Percentiles rank a stretch among this genome's conserved stretches.
These are phyloP conservation scores for Bursaphelenchus mucronatus DNA, from an alignment of 1,140 invertebrate species.

Conservation along the genomic window DNA sequence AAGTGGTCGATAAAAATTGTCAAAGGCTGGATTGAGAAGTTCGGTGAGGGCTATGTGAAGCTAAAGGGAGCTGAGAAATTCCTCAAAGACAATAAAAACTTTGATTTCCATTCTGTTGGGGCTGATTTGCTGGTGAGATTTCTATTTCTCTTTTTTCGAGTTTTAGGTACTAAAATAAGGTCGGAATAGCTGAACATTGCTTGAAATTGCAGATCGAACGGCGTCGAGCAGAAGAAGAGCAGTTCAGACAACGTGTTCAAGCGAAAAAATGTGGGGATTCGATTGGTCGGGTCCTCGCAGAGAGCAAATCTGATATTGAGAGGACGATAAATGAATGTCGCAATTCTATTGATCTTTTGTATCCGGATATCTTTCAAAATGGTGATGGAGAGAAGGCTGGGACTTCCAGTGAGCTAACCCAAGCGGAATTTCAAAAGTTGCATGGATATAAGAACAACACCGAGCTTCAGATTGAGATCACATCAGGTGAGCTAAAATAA, in stretches of 20 bases:
- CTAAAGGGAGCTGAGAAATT: conserved; percentile 42
- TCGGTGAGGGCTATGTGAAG: conserved; percentile 36
- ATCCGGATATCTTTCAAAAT: conserved; percentile 33
- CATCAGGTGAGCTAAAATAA: conserved; percentile 7
- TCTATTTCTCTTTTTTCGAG: conserved; percentile 8
- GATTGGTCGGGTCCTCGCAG: conserved; percentile 27
- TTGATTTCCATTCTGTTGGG: conserved; percentile 32
- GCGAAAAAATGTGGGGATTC: conserved; percentile 36
- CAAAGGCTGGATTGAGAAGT: conserved; percentile 48
- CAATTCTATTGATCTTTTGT: conserved; percentile 39
- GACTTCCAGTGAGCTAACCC: background rate
- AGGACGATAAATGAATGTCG: conserved; percentile 34
- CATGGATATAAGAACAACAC: conserved; percentile 32
- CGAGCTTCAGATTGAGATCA: conserved; percentile 18
- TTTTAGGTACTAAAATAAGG: background rate
- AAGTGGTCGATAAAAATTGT: conserved; percentile 41
- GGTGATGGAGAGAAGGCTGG: background rate
- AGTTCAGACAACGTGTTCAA: conserved; percentile 31
- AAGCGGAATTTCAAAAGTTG: conserved; percentile 8
- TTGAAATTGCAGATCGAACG: conserved; percentile 35
- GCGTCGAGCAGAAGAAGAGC: conserved; percentile 40
- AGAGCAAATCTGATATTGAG: conserved; percentile 33
- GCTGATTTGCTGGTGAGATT: conserved; percentile 36
- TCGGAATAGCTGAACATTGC: conserved; percentile 11
- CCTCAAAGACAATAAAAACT: conserved; percentile 37